Conservation (phyloP, 2,113 vertebrate genomes). For the Eclectus roratus region DNA sequence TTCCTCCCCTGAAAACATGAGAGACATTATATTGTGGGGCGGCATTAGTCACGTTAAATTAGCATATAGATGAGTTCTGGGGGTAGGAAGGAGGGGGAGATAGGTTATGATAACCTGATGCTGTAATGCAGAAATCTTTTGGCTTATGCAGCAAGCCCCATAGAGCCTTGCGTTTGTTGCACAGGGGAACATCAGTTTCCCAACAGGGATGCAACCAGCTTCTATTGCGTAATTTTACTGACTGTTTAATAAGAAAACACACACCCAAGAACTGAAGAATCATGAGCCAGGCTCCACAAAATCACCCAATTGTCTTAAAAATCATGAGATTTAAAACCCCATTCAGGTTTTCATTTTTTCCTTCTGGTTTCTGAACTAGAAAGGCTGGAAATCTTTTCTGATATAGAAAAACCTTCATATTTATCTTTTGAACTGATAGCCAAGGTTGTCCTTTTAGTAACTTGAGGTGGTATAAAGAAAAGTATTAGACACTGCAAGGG, state of each 20-base stretch:
- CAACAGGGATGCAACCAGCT: not conserved
- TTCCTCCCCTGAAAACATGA: slow-evolving; percentile 72
- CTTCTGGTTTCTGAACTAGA: not conserved
- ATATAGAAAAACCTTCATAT: not conserved
- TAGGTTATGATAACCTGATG: slow-evolving; percentile 69
- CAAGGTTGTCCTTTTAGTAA: not conserved
- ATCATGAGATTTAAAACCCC: not conserved
- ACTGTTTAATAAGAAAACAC: not conserved
- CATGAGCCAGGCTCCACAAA: not conserved
- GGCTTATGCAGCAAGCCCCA: slow-evolving; percentile 6
- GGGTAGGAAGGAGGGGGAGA: slow-evolving; percentile 71
- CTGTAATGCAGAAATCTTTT: slow-evolving; percentile 52
- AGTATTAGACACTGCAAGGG: not conserved
- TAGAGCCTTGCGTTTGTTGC: not conserved
- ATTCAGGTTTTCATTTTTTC: not conserved
- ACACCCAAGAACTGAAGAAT: not conserved
- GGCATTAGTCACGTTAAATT: slow-evolving; percentile 78
- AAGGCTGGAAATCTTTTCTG: not conserved
- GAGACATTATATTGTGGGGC: slow-evolving; percentile 75
- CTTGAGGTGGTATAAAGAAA: not conserved
- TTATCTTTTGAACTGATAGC: not conserved
- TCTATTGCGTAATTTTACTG: slow-evolving; percentile 18
- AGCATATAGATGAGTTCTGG: slow-evolving; percentile 85
- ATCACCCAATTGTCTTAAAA: not conserved
- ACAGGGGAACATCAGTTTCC: slow-evolving; percentile 9